Evolutionary conservation across 2,888 invertebrate genomes (phyloP).

Genomic region (Leptura quadrifasciata): DNA sequence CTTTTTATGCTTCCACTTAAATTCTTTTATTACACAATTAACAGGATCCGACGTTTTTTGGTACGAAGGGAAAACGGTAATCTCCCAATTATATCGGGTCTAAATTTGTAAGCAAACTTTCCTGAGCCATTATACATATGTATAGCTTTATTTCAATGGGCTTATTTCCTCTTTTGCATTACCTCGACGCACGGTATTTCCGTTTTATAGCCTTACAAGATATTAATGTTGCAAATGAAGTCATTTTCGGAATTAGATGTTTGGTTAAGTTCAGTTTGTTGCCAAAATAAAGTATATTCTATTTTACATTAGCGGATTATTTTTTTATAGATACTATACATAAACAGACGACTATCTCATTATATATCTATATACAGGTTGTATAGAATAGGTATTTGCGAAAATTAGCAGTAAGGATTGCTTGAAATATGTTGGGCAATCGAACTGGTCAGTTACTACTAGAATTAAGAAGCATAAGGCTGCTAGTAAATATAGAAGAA

Average conservation of each 20-base stretch:
- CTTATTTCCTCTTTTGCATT: neutral
- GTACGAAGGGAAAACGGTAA: constrained; percentile 8
- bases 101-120: constrained; percentile 31
- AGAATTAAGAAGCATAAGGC: no score
- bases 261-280: constrained; percentile 26
- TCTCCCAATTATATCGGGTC: constrained; percentile 15
- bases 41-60: constrained; percentile 13
- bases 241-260: constrained; percentile 16
- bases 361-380: no score
- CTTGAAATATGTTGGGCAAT: no score
- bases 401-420: no score
- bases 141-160: constrained; percentile 33
- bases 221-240: constrained; percentile 30
- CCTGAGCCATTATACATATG: constrained; percentile 25
- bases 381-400: no score
- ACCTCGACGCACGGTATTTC: neutral
- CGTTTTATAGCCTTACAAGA: constrained; percentile 9
- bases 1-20: neutral
- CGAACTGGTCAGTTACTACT: no score
- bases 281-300: constrained; percentile 8
- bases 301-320: neutral
- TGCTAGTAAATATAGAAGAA: no score
- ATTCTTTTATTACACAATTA: neutral
- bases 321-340: neutral
- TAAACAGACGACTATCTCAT: neutral